Percentiles rank a stretch among this genome's conserved stretches.
Evolutionary conservation across 2,888 invertebrate genomes (phyloP).

Genomic region (Ypsolopha scabrella): DNA sequence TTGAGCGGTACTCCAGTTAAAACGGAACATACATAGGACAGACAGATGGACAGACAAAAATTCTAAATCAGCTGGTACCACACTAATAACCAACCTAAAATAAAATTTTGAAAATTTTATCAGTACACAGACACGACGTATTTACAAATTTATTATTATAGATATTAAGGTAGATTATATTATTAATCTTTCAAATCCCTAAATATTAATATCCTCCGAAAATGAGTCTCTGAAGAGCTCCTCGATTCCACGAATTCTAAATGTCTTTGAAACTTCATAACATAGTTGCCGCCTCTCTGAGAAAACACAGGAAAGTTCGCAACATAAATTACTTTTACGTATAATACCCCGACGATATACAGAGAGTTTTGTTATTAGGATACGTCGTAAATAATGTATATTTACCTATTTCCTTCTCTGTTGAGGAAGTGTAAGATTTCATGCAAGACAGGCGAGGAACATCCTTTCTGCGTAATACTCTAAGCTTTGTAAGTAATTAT

Average conservation of each 20-base stretch:
- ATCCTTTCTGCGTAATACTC: no score
- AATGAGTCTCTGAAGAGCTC: neutral
- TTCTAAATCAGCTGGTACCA: neutral
- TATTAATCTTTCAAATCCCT: no score
- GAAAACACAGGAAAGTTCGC: neutral
- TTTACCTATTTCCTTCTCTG: neutral
- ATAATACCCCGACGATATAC: constrained; percentile 1
- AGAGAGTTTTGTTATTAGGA: constrained; percentile 2
- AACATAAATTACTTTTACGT: constrained; percentile 4
- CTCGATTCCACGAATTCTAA: neutral
- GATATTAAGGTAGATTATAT: neutral
- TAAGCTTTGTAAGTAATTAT: no score
- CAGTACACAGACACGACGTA: no score
- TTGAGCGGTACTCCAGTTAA: no score
- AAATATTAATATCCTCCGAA: no score
- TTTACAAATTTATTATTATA: neutral
- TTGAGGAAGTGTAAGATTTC: no score
- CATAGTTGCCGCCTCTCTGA: neutral
- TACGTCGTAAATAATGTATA: neutral
- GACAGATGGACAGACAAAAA: no score
- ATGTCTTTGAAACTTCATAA: neutral
- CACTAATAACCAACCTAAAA: neutral
- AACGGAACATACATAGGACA: no score
- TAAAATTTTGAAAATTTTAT: neutral
- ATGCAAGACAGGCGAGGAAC: no score